Evolutionary conservation across 2,797 vertebrate species (phyloP).

Genomic region (Eulemur rubriventer): DNA sequence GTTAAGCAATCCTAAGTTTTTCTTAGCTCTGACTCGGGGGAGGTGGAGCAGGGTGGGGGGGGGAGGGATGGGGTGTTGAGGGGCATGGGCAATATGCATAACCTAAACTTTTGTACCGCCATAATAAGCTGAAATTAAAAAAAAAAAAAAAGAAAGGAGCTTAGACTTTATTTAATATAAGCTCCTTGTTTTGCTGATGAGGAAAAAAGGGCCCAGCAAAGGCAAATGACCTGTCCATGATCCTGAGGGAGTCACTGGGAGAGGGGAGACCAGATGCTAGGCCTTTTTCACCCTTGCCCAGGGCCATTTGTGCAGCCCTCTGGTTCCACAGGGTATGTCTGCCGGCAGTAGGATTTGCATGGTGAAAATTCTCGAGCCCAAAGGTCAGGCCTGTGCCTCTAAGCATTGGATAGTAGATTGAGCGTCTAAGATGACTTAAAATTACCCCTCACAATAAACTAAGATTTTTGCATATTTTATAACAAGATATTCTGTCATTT

Average conservation of each 20-base stretch:
- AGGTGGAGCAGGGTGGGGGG: too few species aligned
- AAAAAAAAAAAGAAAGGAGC: neutral
- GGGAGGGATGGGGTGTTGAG: too few species aligned
- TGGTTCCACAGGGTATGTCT: neutral
- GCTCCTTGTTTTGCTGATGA: conserved; percentile 43
- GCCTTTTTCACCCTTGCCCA: neutral
- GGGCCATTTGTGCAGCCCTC: neutral
- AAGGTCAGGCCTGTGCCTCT: neutral
- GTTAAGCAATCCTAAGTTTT: conserved; percentile 52
- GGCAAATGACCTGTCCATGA: neutral
- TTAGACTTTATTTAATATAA: conserved; percentile 39
- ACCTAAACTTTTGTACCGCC: too few species aligned
- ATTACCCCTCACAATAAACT: neutral
- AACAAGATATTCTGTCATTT: neutral
- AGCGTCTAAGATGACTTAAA: neutral
- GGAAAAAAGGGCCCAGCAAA: neutral
- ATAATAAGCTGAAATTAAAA: too few species aligned
- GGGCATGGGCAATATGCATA: too few species aligned
- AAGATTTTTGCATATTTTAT: neutral
- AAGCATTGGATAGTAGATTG: neutral
- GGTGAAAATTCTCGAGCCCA: neutral
- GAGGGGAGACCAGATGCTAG: neutral
- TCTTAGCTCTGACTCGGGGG: neutral
- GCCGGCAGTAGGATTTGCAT: neutral
- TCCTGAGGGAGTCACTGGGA: neutral